phyloP scores from a whole-genome alignment of 2,797 vertebrate genomes.

The Lophotriccus pileatus region DNA sequence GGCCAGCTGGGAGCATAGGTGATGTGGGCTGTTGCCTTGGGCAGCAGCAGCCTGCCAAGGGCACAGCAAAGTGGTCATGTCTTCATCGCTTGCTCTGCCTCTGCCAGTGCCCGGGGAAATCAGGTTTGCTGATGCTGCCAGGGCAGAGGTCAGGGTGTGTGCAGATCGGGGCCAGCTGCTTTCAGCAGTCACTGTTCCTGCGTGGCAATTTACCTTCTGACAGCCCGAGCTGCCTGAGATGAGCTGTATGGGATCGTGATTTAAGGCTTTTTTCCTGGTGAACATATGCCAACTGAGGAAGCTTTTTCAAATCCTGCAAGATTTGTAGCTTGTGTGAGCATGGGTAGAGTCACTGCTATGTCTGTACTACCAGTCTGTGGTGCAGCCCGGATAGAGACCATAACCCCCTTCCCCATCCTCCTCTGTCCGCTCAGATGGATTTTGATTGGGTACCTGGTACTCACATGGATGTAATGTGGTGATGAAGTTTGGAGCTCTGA shows the following conservation, averaged over 20 bases:
- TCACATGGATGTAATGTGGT: background rate
- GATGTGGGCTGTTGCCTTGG: conserved; percentile 11
- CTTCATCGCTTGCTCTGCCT: background rate
- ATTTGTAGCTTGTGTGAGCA: background rate
- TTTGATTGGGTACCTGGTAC: background rate
- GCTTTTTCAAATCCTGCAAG: background rate
- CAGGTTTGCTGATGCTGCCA: background rate
- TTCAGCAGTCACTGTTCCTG: background rate
- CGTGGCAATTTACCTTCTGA: background rate
- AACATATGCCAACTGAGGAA: background rate
- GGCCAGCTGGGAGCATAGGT: background rate
- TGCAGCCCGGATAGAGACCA: background rate
- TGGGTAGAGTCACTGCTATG: background rate
- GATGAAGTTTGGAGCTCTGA: background rate
- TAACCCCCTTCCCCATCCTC: background rate
- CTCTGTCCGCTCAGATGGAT: background rate
- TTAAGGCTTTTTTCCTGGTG: background rate
- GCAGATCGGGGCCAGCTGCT: background rate
- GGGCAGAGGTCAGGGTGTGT: background rate
- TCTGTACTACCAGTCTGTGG: background rate
- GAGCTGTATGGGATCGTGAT: background rate
- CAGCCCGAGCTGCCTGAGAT: background rate
- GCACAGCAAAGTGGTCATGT: background rate
- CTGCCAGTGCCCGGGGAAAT: background rate
- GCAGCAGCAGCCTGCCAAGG: conserved; percentile 11